Percentiles rank a stretch among this genome's conserved stretches.
Conservation (phyloP, 1,140 invertebrate species). For the Drosophila rhopaloa region DNA sequence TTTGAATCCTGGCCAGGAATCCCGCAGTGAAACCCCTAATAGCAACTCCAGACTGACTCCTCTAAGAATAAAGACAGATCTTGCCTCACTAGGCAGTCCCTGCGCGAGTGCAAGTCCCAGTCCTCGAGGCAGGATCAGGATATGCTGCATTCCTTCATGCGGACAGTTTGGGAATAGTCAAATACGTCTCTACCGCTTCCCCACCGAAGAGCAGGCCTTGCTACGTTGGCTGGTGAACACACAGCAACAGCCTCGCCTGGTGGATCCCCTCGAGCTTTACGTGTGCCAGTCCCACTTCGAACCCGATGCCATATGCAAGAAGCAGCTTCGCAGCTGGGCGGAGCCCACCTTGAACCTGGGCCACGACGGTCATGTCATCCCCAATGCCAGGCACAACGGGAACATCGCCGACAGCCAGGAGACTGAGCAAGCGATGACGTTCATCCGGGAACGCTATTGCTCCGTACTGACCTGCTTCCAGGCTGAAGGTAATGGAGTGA, state of each 20-base stretch:
- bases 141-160: conserved; percentile 66
- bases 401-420: conserved; percentile 57
- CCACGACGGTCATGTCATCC: conserved; percentile 59
- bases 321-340: conserved; percentile 67
- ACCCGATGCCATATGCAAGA: conserved; percentile 62
- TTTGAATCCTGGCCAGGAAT: conserved; percentile 24
- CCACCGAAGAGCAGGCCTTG: conserved; percentile 41
- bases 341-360: conserved; percentile 72
- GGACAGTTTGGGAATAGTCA: conserved; percentile 32
- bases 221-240: conserved; percentile 71
- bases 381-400: conserved; percentile 63
- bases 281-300: conserved; percentile 75
- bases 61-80: conserved; percentile 49
- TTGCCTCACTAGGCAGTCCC: conserved; percentile 28
- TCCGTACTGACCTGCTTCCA: conserved; percentile 69
- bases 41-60: conserved; percentile 6
- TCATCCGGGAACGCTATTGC: conserved; percentile 69
- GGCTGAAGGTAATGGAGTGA: conserved; percentile 25
- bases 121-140: conserved; percentile 53
- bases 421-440: conserved; percentile 41
- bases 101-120: conserved; percentile 55
- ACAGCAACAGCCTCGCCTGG: conserved; percentile 57
- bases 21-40: neutral
- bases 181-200: conserved; percentile 61
- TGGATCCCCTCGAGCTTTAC: conserved; percentile 51